phyloP scores from a whole-genome alignment of 1,140 invertebrate species.

The Holcopasites calliopsidis region DNA sequence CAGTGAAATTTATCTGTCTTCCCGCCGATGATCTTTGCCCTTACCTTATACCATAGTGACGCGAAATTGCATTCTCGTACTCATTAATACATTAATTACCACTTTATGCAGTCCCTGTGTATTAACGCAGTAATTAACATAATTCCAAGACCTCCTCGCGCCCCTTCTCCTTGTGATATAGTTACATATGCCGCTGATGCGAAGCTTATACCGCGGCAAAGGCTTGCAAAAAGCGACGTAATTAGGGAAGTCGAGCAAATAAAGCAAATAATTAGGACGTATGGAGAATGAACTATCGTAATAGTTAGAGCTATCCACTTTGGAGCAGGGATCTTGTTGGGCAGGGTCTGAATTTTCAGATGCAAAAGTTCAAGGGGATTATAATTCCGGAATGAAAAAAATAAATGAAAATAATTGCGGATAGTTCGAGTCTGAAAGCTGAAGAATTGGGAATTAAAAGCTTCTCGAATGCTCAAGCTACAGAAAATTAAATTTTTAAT shows the following conservation, averaged over 20 bases:
- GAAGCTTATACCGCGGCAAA: not conserved
- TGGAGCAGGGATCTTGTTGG: not conserved
- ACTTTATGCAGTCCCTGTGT: not conserved
- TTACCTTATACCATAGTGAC: slow-evolving; percentile 24
- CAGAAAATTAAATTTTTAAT: too few relatives aligned
- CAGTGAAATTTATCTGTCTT: slow-evolving; percentile 44
- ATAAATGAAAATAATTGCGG: too few relatives aligned
- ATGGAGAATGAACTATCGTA: not conserved
- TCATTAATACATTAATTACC: slow-evolving; percentile 47
- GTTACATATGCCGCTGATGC: not conserved
- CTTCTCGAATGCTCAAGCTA: too few relatives aligned
- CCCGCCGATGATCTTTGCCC: slow-evolving; percentile 32
- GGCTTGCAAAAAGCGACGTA: not conserved
- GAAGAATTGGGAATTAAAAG: too few relatives aligned
- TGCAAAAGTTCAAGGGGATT: too few relatives aligned
- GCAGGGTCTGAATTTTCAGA: too few relatives aligned
- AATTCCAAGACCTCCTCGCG: not conserved
- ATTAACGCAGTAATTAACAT: slow-evolving; percentile 41
- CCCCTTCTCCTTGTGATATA: too few relatives aligned
- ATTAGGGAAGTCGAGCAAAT: slow-evolving; percentile 9
- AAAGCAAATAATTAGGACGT: not conserved
- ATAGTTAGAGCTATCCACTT: too few relatives aligned
- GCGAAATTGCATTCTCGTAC: slow-evolving; percentile 17
- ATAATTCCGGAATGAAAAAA: too few relatives aligned
- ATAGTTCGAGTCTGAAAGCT: too few relatives aligned